Base-by-base conservation (phyloP, 2,113 vertebrate genomes). In the Dicaeum eximium region DNA sequence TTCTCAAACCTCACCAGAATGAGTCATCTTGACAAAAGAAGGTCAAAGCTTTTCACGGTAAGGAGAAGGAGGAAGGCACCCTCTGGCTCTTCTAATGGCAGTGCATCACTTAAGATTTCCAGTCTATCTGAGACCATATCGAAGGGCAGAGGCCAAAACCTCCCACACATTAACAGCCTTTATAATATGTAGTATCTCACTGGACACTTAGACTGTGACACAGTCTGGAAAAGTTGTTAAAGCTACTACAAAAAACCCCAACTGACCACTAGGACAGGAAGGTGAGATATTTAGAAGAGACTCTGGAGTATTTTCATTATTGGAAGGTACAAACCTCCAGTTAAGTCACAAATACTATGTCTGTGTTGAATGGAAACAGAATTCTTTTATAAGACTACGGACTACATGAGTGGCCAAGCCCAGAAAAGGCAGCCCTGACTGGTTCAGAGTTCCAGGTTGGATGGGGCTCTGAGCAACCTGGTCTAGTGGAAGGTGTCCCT, bases 101-200 rank as follows among this genome's bases (percentile, higher is more conserved):
- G 25, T 12, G 45, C 20, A 64, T 13, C 30, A 42, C 28, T 47
- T 31, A 60, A 33, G 18, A 45, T 42, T 33, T 89, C 37, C 27
- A 80, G 13, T 0, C 1, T 16, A 22, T 51, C 56, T 62, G 66
- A 81, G 37, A 48, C 9, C 10, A 33, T 7, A 48, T 1, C 33
- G 73, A 81, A 78, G 21, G 9, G 35, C 23, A 73, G 24, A 66
- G 25, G n/a, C 1, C 61, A 71, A 74, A 85, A 80, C 10, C 61
- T 79, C 27, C 38, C 3, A 3, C 37, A 48, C 3, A 40, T 18
- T 57, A 65, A 54, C 51, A 85, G 33, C 7, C 30, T 62, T 67
- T 33, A 45, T 21, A 40, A 73, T 2, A 69, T 0, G 3, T 4
- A 73, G 18, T 18, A 35, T 38, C 23, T 51, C 33, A 21, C 0